Evolutionary conservation across 2,113 vertebrate genomes (phyloP).

Genomic region (Sinocyclocheilus grahami): DNA sequence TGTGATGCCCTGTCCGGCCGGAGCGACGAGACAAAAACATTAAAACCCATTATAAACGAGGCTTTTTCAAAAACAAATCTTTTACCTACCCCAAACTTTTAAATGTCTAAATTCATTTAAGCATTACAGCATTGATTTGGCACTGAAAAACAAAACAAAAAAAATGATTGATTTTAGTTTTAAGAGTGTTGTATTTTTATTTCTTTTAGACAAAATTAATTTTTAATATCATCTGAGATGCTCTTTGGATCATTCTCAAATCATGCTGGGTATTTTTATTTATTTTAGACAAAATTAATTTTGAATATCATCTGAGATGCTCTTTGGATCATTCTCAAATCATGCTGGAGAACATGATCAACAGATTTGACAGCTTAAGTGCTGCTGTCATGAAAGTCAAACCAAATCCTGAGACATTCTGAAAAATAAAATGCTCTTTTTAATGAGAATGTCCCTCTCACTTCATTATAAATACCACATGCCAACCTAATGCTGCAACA

Average conservation of each 20-base stretch:
- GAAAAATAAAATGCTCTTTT: background rate
- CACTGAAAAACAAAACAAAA: background rate
- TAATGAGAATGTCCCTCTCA: background rate
- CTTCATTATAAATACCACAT: background rate
- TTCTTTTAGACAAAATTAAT: background rate
- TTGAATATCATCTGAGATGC: too few species aligned
- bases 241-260: too few species aligned
- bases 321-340: too few species aligned
- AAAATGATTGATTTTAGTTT: background rate
- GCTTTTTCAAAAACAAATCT: background rate
- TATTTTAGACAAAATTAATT: background rate
- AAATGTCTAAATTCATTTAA: too few species aligned
- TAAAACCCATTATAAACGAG: too few species aligned
- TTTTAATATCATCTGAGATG: too few species aligned
- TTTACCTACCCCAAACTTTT: background rate
- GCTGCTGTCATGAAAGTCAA: too few species aligned
- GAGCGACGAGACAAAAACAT: too few species aligned
- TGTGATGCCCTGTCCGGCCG: too few species aligned
- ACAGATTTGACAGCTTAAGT: too few species aligned
- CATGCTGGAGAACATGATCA: too few species aligned
- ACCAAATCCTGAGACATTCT: too few species aligned
- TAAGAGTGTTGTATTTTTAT: background rate
- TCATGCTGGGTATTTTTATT: background rate
- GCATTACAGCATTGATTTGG: background rate
- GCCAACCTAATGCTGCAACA: background rate